phyloP scores from a whole-genome alignment of 2,113 vertebrate genomes.

The Thomomys bottae region DNA sequence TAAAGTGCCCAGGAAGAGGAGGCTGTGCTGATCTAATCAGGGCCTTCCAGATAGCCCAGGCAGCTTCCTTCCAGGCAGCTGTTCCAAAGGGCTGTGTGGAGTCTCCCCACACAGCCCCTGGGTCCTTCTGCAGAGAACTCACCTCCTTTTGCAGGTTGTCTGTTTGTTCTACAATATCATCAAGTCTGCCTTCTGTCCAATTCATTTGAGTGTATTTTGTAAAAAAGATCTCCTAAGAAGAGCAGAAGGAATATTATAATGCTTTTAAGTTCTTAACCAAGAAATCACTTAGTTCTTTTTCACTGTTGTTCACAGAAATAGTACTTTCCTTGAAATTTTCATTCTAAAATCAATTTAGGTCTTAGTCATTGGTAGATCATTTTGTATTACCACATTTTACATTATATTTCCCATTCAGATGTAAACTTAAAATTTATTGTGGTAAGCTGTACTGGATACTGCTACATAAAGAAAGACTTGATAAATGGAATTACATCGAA shows the following conservation, averaged over 20 bases:
- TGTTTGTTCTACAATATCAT: slow-evolving; percentile 74
- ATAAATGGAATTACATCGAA: too few species aligned
- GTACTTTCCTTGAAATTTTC: slow-evolving; percentile 17
- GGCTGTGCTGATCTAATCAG: neutral
- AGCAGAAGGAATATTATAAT: slow-evolving; percentile 9
- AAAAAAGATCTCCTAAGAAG: slow-evolving; percentile 78
- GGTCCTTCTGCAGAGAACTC: neutral
- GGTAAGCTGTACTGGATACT: neutral
- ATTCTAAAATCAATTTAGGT: neutral
- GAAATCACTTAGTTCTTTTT: neutral
- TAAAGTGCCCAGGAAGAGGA: neutral
- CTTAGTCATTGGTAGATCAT: too few species aligned
- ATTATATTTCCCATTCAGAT: neutral
- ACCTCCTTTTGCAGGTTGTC: slow-evolving; percentile 83
- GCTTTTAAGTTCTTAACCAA: neutral
- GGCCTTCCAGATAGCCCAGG: accelerated
- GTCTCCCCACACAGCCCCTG: accelerated
- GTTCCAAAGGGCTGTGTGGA: neutral
- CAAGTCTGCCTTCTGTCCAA: slow-evolving; percentile 72
- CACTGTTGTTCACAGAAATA: neutral
- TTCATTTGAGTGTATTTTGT: slow-evolving; percentile 74
- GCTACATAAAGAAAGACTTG: too few species aligned
- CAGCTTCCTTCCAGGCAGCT: accelerated
- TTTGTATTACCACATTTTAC: neutral
- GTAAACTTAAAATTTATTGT: neutral